Evolutionary conservation across 2,797 vertebrate species (phyloP).

Genomic region (Odontamblyopus lacepedii): DNA sequence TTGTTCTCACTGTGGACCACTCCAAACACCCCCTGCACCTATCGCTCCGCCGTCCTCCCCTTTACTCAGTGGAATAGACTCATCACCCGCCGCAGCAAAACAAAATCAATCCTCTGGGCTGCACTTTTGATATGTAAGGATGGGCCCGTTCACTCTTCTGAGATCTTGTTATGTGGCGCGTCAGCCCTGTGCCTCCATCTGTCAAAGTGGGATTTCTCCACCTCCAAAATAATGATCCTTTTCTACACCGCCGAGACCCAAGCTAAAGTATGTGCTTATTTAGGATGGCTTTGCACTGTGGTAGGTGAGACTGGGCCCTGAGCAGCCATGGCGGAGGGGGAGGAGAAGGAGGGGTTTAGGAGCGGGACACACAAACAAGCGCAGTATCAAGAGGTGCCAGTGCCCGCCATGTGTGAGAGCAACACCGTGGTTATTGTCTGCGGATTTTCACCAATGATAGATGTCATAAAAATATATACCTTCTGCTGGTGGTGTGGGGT

Average conservation of each 20-base stretch:
- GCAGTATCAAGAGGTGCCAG: conserved; percentile 60
- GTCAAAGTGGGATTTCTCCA: conserved; percentile 98
- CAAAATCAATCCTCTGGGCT: conserved; percentile 92
- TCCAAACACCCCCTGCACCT: conserved; percentile 74
- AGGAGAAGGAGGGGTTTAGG: conserved; percentile 43
- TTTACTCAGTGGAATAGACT: conserved; percentile 92
- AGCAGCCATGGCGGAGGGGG: conserved; percentile 52
- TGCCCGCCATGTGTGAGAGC: conserved; percentile 53
- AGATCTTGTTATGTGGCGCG: conserved; percentile 99
- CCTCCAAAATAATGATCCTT: conserved; percentile 99
- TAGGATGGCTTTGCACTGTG: conserved; percentile 73
- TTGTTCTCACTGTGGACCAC: conserved; percentile 48
- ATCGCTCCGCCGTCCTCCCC: conserved; percentile 75
- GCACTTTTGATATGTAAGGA: conserved; percentile 98
- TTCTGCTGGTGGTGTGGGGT: conserved; percentile 43
- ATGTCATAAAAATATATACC: conserved; percentile 68
- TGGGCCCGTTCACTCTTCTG: conserved; percentile 93
- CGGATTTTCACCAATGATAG: conserved; percentile 62
- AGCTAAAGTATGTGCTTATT: conserved; percentile 81
- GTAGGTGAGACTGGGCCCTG: conserved; percentile 68
- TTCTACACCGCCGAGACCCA: conserved; percentile 85
- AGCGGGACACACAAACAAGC: conserved; percentile 77
- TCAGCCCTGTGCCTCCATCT: conserved; percentile 95
- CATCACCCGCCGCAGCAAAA: conserved; percentile 93
- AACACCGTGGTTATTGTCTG: conserved; percentile 63